Evolutionary conservation across 2,888 invertebrate genomes (phyloP), one percentile per base, ranked within the genome.

Genomic region (Sceliomorpha sp.): DNA sequence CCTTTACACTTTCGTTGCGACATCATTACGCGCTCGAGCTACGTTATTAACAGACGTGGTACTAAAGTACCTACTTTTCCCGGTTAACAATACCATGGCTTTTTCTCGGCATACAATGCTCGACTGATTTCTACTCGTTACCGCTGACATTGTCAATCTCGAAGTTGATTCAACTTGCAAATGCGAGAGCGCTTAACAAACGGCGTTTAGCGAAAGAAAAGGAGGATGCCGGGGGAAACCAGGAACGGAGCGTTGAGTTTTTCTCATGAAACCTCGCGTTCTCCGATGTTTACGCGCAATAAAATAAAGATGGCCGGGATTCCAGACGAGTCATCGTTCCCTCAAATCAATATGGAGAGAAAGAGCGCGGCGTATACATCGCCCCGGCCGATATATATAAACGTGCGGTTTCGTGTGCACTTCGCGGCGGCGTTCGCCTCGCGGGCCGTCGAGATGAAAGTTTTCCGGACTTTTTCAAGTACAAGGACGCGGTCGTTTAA

Each of bases 381-480:
- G 7, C 29, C n/a, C 27, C 20, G 45, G 34, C 36, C 42, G 60
- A 60, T 60, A n/a, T n/a, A n/a, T n/a, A n/a, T n/a, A 60, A 51
- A 51, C 37, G 2, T 60, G 51, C 62, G 40, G 59, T 40, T 32
- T 56, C 42, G 34, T 27, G 10, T 39, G 48, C 47, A 39, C 24
- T 56, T 56, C 20, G 55, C 44, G 13, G 17, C 9, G 13, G 14
- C 36, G 36, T 37, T 14, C 27, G 20, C 2, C 5, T 20, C 20
- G 20, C 5, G 20, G 2, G 20, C 20, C 3, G 20, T 20, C 5
- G 20, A 5, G 3, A 20, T 20, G 31, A 12, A 47, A 40, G 26
- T 48, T 64, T 62, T 64, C 47, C 64, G 64, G 37, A 26, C 45
- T 62, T 64, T 63, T 56, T 56, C 56, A 48, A 42, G 55, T 24